A percentile compares a stretch with the other conserved stretches of the same genome.
Evolutionary conservation across 2,113 vertebrate genomes (phyloP).

Genomic region (Opisthocomus hoazin): DNA sequence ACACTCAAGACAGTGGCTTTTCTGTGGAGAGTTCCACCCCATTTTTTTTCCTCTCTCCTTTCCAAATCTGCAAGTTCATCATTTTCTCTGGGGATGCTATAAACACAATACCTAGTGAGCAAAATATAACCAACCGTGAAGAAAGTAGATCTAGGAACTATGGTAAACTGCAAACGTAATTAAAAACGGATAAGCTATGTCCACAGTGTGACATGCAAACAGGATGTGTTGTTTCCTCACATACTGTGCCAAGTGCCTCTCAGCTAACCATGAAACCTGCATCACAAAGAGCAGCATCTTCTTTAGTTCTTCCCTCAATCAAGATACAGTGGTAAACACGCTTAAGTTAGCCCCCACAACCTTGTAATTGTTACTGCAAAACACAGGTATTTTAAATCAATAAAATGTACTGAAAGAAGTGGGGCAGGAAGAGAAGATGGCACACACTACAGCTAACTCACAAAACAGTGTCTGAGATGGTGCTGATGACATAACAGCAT

Average conservation of each 20-base stretch:
- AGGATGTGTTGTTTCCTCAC: not conserved
- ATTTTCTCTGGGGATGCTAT: not conserved
- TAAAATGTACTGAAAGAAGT: not conserved
- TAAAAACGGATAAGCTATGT: not conserved
- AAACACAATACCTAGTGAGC: not conserved
- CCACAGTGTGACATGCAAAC: fast-evolving
- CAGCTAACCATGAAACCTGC: not conserved
- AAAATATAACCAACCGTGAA: not conserved
- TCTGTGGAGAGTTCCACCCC: not conserved
- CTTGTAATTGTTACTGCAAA: not conserved
- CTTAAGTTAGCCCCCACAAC: not conserved
- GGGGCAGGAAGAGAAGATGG: not conserved
- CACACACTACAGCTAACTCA: not conserved
- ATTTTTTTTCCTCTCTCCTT: not conserved
- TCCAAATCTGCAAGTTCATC: not conserved
- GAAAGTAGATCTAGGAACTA: not conserved
- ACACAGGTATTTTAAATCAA: not conserved
- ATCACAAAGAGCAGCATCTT: not conserved
- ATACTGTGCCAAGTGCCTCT: not conserved
- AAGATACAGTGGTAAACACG: fast-evolving
- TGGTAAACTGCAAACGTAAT: not conserved
- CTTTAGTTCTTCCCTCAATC: fast-evolving
- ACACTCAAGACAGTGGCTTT: not conserved
- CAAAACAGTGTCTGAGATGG: not conserved
- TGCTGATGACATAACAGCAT: fast-evolving